Evolutionary conservation across 2,113 vertebrate species (phyloP), one percentile per base, ranked within the genome.

Genomic region (Chaenocephalus aceratus): DNA sequence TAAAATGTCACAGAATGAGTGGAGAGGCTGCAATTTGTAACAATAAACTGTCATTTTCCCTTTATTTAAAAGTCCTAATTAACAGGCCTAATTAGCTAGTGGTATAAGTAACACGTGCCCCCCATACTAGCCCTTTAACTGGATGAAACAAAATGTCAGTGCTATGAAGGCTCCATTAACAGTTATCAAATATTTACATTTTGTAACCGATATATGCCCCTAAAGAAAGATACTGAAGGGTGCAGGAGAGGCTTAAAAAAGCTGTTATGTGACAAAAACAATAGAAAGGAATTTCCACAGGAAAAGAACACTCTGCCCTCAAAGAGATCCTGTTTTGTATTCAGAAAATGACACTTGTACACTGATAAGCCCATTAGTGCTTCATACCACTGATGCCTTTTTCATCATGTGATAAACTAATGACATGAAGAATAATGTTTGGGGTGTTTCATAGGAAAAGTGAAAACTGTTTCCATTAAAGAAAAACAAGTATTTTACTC

Each of bases 31-130:
- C 0, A 9, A 36, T 54, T 62, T 57, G 21, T 3, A 15, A 16
- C 1, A 64, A 2, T 44, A 21, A 2, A 6, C 3, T 14, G 30
- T 3, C 18, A 30, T 15, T 59, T 51, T 5, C 21, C 10, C 6
- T 41, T 34, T 61, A 44, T 15, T 64, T 72, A 2, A 18, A 15
- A 34, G 69, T 70, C 21, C 21, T 21, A 21, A 21, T 21, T 21
- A 60, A 3, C 36, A 64, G 68, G 49, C 65, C 64, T 57, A 26
- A 46, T 68, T 10, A 75, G 51, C n/a, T 6, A 0, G 45, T 3
- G 14, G 70, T 83, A 83, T 86, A 75, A 88, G 64, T 68, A 4
- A n/a, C 44, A 66, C 79, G 12, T 69, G 58, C 77, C 61, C 36
- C 56, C 18, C 61, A 72, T 10, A 86, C 66, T 54, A 52, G 48